phyloP scores from a whole-genome alignment of 1,140 invertebrate species.

The Pristionchus pacificus region DNA sequence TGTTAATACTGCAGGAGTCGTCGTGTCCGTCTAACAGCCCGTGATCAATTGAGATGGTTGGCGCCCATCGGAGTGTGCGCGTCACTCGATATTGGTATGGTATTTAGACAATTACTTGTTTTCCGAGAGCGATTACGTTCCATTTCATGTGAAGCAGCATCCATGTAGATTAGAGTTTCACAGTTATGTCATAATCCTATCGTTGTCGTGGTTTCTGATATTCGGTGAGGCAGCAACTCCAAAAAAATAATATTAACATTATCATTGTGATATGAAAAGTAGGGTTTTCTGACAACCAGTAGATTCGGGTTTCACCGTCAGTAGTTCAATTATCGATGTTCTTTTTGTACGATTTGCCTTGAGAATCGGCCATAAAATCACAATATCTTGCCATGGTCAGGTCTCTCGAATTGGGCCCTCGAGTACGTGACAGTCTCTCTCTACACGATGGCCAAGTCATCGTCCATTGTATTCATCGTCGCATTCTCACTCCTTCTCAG shows the following conservation, averaged over 20 bases:
- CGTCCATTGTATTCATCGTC: slow-evolving; percentile 55
- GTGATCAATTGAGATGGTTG: slow-evolving; percentile 66
- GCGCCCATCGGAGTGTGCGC: slow-evolving; percentile 75
- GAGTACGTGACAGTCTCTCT: slow-evolving; percentile 50
- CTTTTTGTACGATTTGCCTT: too few species aligned
- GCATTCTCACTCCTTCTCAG: slow-evolving; percentile 48
- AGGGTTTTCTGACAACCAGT: too few species aligned
- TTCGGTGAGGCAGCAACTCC: too few species aligned
- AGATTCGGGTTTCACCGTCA: too few species aligned
- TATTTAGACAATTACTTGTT: slow-evolving; percentile 98
- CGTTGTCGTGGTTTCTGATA: neutral
- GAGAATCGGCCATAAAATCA: too few species aligned
- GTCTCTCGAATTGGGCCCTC: slow-evolving; percentile 40
- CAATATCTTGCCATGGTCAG: too few species aligned
- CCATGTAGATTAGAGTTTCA: neutral
- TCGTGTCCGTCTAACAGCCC: slow-evolving; percentile 67
- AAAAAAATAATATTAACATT: too few species aligned
- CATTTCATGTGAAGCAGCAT: too few species aligned
- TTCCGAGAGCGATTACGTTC: too few species aligned
- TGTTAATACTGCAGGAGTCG: neutral
- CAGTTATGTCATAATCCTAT: neutral
- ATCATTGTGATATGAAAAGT: too few species aligned
- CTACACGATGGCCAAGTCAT: slow-evolving; percentile 57
- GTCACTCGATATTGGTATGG: slow-evolving; percentile 82
- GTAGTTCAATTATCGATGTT: too few species aligned